Conservation (phyloP, 2,888 invertebrate species). For the Lepidocyrtoides sp. region DNA sequence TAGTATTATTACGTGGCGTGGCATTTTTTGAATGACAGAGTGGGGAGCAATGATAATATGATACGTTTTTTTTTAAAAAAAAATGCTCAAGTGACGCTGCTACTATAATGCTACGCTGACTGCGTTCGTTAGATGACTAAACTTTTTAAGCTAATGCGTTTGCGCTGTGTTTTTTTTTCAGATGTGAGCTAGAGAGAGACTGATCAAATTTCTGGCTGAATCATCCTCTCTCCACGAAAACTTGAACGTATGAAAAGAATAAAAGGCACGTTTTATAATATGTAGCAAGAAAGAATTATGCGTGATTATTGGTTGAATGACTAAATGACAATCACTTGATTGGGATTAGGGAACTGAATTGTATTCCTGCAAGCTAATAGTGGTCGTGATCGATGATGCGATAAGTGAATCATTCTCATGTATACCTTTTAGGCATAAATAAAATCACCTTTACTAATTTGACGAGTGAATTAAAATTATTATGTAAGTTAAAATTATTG, state of each 20-base stretch:
- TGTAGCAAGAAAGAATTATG: neutral
- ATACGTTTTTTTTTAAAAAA: neutral
- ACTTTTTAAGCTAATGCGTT: neutral
- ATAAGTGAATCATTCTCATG: slow-evolving; percentile 39
- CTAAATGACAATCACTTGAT: slow-evolving; percentile 38
- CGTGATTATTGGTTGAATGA: slow-evolving; percentile 21
- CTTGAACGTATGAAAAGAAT: neutral
- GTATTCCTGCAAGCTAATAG: neutral
- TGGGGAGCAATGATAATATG: neutral
- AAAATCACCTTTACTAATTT: neutral
- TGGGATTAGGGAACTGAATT: neutral
- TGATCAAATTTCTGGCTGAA: slow-evolving; percentile 58
- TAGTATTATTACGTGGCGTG: slow-evolving; percentile 27
- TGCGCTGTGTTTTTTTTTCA: slow-evolving; percentile 5
- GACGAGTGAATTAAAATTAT: slow-evolving; percentile 19
- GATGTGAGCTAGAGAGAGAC: neutral
- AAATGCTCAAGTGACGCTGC: neutral
- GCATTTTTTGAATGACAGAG: neutral
- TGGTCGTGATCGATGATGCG: slow-evolving; percentile 64
- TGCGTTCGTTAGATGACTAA: neutral
- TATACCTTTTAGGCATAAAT: neutral
- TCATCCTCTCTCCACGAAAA: neutral
- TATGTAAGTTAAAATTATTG: neutral
- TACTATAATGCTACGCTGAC: neutral
- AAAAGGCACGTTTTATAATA: neutral